Evolutionary conservation across 1,140 invertebrate genomes (phyloP).

Genomic region (Proales similis): DNA sequence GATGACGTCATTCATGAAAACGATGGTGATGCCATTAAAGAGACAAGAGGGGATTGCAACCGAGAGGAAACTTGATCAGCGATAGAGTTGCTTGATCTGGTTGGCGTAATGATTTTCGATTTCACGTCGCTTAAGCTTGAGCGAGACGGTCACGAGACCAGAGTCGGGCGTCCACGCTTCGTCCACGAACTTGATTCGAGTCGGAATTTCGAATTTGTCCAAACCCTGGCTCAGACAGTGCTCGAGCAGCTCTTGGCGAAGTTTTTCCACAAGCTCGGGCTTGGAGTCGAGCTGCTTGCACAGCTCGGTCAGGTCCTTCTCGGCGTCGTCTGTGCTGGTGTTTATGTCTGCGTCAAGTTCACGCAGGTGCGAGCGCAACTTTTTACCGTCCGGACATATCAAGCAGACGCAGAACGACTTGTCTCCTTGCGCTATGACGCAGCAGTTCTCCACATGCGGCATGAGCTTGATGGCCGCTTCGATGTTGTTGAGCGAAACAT

Average conservation of each 20-base stretch:
- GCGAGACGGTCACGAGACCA: conserved; percentile 87
- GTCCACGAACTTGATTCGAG: conserved; percentile 75
- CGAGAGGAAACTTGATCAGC: too few species aligned
- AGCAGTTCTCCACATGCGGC: conserved; percentile 27
- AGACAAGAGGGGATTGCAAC: too few species aligned
- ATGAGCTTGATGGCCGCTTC: conserved; percentile 50
- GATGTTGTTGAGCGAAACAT: conserved; percentile 85
- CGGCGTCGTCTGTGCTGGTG: neutral
- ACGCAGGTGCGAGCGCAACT: neutral
- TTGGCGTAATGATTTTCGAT: conserved; percentile 24
- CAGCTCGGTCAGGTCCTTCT: neutral
- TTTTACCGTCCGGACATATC: conserved; percentile 13
- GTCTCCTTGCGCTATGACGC: conserved; percentile 7
- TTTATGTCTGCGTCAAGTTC: conserved; percentile 13
- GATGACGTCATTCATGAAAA: too few species aligned
- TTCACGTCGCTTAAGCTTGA: conserved; percentile 74
- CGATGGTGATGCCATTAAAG: too few species aligned
- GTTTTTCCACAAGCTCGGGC: neutral
- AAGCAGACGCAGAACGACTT: conserved; percentile 4
- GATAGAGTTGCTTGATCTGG: conserved; percentile 20
- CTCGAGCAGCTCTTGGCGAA: neutral
- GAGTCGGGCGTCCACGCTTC: conserved; percentile 92
- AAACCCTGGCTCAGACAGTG: conserved; percentile 44
- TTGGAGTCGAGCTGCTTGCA: conserved; percentile 11
- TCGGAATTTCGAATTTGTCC: conserved; percentile 80